These are phyloP conservation scores for Biston betularia DNA, from an alignment of 2,888 invertebrate genomes.

Conservation along the genomic window DNA sequence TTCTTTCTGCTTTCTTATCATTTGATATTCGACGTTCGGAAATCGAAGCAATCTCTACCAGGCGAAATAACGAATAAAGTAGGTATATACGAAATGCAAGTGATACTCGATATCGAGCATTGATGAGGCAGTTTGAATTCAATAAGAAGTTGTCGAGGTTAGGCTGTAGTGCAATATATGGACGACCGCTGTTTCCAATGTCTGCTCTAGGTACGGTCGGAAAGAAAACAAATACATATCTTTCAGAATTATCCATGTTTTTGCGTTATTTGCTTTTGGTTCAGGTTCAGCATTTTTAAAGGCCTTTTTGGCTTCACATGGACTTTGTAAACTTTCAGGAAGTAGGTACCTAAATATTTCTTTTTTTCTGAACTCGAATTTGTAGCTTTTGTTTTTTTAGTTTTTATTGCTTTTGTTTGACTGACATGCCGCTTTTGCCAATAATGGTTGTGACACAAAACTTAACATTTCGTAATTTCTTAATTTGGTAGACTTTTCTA, in stretches of 20 bases:
- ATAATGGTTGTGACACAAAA: no score
- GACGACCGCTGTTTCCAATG: slow-evolving; percentile 27
- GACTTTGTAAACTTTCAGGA: no score
- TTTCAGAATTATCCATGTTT: background rate
- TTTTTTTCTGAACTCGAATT: no score
- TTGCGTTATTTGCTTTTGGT: background rate
- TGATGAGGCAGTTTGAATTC: slow-evolving; percentile 43
- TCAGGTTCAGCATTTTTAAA: no score
- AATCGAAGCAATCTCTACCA: slow-evolving; percentile 26
- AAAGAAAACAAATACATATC: background rate
- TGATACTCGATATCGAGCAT: slow-evolving; percentile 30
- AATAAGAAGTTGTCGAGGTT: slow-evolving; percentile 38
- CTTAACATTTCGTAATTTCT: no score
- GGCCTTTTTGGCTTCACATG: no score
- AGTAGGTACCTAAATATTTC: no score
- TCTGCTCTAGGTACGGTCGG: slow-evolving; percentile 11
- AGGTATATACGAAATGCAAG: slow-evolving; percentile 25
- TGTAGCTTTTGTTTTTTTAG: no score
- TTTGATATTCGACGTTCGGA: slow-evolving; percentile 2
- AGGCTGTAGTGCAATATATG: slow-evolving; percentile 21
- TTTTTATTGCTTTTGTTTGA: no score
- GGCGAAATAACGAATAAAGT: slow-evolving; percentile 26
- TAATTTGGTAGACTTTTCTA: no score
- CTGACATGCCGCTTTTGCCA: no score
- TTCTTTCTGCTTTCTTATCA: no score